Percentiles rank a stretch among this genome's conserved stretches.
phyloP scores from a whole-genome alignment of 2,888 invertebrate species.

The Dicranocentrus wangi region DNA sequence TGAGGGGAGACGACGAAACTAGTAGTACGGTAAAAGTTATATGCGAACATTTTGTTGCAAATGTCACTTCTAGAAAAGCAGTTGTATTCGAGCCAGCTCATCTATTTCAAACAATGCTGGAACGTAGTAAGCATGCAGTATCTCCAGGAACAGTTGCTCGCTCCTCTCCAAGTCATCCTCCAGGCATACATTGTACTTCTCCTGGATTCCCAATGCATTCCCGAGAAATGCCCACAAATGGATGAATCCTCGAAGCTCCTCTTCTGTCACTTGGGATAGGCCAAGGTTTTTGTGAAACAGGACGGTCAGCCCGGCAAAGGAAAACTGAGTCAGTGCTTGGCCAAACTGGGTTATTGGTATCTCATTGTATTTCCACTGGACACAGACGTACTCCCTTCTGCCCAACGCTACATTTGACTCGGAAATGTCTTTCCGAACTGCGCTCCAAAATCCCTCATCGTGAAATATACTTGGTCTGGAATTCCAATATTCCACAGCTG shows the following conservation, averaged over 20 bases:
- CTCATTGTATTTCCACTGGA: neutral
- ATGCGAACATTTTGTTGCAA: too few species aligned
- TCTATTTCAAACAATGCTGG: slow-evolving; percentile 26
- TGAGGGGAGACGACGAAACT: too few species aligned
- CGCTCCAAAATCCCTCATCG: slow-evolving; percentile 30
- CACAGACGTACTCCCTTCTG: neutral
- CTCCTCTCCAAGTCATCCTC: slow-evolving; percentile 16
- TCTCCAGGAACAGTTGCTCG: neutral
- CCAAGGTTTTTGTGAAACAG: slow-evolving; percentile 76
- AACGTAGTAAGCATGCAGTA: neutral
- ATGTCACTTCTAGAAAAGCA: slow-evolving; percentile 22
- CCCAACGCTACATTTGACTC: neutral
- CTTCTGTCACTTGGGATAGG: slow-evolving; percentile 32
- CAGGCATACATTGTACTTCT: slow-evolving; percentile 68
- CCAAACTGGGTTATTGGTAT: slow-evolving; percentile 82
- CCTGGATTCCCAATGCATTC: slow-evolving; percentile 67
- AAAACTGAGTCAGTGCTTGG: slow-evolving; percentile 89
- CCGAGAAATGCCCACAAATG: slow-evolving; percentile 71
- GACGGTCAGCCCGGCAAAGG: slow-evolving; percentile 86
- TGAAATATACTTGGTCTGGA: slow-evolving; percentile 20
- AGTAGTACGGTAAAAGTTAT: too few species aligned
- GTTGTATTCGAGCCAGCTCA: slow-evolving; percentile 18
- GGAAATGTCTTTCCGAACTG: neutral
- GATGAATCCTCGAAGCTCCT: slow-evolving; percentile 62
- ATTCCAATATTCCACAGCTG: neutral